Evolutionary conservation across 2,113 vertebrate species (phyloP).

Genomic region (Cynoglossus semilaevis): DNA sequence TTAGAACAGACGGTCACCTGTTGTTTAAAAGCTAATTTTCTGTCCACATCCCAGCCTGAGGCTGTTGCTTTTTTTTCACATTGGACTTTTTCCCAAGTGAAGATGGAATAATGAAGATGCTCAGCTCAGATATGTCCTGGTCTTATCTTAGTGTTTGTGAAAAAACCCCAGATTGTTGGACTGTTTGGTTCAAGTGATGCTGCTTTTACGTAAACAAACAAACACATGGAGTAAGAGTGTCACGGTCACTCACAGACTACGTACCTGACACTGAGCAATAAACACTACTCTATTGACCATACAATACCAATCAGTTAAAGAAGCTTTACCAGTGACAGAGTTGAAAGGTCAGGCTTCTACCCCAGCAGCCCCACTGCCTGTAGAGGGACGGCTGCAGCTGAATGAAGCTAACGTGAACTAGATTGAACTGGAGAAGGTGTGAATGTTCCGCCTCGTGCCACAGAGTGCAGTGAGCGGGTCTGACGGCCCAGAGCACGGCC

Average conservation of each 20-base stretch:
- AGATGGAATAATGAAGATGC: constrained; percentile 57
- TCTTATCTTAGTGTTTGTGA: constrained; percentile 21
- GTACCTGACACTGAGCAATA: too few relatives aligned
- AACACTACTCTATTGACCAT: too few relatives aligned
- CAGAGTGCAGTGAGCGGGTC: not conserved
- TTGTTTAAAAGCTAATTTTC: constrained; percentile 40
- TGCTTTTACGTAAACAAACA: not conserved
- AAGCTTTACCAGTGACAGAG: not conserved
- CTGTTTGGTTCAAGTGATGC: constrained; percentile 6
- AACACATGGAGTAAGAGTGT: too few relatives aligned
- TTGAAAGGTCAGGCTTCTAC: not conserved
- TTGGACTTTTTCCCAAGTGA: constrained; percentile 44
- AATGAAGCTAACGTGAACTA: constrained; percentile 22
- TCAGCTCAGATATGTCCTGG: constrained; percentile 32
- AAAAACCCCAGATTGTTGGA: constrained; percentile 2
- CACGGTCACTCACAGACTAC: too few relatives aligned
- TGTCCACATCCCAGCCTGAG: constrained; percentile 39
- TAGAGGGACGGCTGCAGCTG: not conserved
- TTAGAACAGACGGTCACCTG: constrained; percentile 42
- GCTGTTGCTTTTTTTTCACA: constrained; percentile 37
- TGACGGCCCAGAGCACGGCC: not conserved
- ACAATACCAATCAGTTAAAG: not conserved
- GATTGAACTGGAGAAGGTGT: constrained; percentile 33
- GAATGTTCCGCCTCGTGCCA: constrained; percentile 1
- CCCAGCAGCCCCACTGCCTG: not conserved